Evolutionary conservation across 2,888 invertebrate species (phyloP).

Genomic region (Heliconius erato): DNA sequence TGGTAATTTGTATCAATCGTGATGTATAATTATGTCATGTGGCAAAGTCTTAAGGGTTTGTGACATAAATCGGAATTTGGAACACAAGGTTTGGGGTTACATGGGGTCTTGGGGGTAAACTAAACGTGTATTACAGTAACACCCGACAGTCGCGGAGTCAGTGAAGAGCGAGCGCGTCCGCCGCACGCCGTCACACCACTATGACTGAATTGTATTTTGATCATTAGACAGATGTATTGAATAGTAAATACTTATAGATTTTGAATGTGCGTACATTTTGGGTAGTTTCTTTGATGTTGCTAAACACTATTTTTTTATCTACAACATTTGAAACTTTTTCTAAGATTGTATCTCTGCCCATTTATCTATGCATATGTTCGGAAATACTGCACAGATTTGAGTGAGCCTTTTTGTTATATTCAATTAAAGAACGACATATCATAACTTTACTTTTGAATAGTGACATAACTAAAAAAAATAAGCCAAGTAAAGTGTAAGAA

Average conservation of each 20-base stretch:
- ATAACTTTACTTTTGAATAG: no score
- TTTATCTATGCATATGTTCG: no score
- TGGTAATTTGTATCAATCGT: constrained; percentile 50
- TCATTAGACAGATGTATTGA: constrained; percentile 23
- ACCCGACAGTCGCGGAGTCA: constrained; percentile 53
- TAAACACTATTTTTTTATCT: no score
- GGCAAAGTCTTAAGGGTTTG: not conserved
- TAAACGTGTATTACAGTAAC: constrained; percentile 69
- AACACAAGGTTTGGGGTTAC: constrained; percentile 29
- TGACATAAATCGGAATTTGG: not conserved
- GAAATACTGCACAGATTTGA: no score
- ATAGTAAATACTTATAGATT: constrained; percentile 4
- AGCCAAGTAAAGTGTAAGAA: no score
- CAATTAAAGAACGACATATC: no score
- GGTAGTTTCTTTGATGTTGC: no score
- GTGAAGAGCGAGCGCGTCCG: constrained; percentile 62
- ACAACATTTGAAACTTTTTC: no score
- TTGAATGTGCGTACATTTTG: not conserved
- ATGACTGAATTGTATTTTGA: constrained; percentile 55
- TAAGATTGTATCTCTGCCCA: no score
- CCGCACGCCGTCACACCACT: constrained; percentile 58
- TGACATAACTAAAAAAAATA: no score
- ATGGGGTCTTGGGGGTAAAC: constrained; percentile 53
- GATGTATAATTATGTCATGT: constrained; percentile 52
- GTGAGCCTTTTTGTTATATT: no score